These are phyloP conservation scores for Acrocyrtus sp. DNA, from an alignment of 2,888 invertebrate species.

Conservation along the genomic window DNA sequence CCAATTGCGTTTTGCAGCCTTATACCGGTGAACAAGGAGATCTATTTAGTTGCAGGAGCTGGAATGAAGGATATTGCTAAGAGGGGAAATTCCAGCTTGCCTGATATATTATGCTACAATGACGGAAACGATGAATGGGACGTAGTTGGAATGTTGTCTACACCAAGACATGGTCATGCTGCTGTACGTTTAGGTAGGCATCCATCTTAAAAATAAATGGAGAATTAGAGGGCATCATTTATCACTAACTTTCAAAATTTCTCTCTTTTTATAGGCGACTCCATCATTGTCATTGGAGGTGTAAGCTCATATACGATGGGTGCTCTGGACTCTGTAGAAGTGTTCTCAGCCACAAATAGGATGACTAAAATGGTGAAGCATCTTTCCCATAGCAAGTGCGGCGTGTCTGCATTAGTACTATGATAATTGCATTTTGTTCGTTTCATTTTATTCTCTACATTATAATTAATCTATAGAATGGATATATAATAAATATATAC, in stretches of 20 bases:
- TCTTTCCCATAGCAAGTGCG: slow-evolving; percentile 9
- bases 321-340: slow-evolving; percentile 75
- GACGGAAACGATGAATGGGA: slow-evolving; percentile 73
- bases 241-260: too few species aligned
- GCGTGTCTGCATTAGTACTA: slow-evolving; percentile 20
- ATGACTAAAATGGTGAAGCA: slow-evolving; percentile 67
- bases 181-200: slow-evolving; percentile 73
- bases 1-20: slow-evolving; percentile 66
- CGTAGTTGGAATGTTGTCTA: slow-evolving; percentile 72
- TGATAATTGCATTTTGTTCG: too few species aligned
- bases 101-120: slow-evolving; percentile 66
- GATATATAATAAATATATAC: too few species aligned
- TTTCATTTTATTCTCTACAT: too few species aligned
- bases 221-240: neutral
- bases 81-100: slow-evolving; percentile 67
- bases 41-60: slow-evolving; percentile 77
- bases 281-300: slow-evolving; percentile 75
- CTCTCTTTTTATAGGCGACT: slow-evolving; percentile 65
- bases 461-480: too few species aligned
- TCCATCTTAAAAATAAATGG: neutral
- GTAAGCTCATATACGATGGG: slow-evolving; percentile 75
- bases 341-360: slow-evolving; percentile 67
- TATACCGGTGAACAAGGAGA: slow-evolving; percentile 67
- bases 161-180: slow-evolving; percentile 75
- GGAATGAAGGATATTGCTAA: slow-evolving; percentile 67